Conservation (phyloP, 2,797 vertebrate species). For the Intellagama lesueurii region DNA sequence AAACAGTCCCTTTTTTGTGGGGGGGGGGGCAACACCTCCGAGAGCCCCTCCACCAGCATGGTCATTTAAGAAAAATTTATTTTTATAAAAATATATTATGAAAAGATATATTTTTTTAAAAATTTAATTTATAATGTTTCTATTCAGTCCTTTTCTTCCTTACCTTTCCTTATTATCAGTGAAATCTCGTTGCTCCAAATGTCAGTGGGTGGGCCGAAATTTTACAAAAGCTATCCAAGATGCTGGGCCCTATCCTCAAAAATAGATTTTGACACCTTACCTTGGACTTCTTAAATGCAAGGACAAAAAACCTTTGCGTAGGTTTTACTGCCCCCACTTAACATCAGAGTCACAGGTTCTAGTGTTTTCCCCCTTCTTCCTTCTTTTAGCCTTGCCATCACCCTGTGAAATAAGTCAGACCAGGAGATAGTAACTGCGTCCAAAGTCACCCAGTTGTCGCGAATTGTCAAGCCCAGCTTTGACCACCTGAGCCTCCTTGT, state of each 20-base stretch:
- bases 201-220: neutral
- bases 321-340: too few species aligned
- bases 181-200: neutral
- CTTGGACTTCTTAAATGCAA: too few species aligned
- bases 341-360: neutral
- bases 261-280: neutral
- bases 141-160: neutral
- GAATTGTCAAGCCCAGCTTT: neutral
- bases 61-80: too few species aligned
- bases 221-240: neutral
- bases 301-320: neutral
- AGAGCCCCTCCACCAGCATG: too few species aligned
- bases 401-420: neutral
- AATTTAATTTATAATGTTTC: too few species aligned
- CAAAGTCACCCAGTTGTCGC: neutral
- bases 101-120: too few species aligned
- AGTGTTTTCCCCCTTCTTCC: neutral
- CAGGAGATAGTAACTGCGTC: neutral
- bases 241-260: too few species aligned
- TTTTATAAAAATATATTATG: too few species aligned
- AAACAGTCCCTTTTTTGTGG: too few species aligned
- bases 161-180: neutral
- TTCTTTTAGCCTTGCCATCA: neutral
- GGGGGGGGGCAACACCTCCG: too few species aligned
- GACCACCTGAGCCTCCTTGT: neutral